phyloP scores from a whole-genome alignment of 2,113 vertebrate genomes.

The Felis chaus region DNA sequence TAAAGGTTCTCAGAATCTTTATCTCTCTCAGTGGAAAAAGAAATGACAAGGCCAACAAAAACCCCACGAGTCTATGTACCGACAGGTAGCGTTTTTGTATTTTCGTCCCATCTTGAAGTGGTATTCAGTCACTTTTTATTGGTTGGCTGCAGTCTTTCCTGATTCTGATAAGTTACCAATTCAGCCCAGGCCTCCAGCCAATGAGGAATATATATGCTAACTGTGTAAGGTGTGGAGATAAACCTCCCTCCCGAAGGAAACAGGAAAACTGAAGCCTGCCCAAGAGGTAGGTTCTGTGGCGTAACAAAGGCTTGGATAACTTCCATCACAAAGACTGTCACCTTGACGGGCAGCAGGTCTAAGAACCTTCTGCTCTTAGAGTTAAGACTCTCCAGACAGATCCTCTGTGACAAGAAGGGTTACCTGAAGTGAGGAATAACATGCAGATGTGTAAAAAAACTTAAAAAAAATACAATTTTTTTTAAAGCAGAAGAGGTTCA shows the following conservation, averaged over 20 bases:
- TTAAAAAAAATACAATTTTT: background rate
- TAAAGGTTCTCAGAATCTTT: slow-evolving; percentile 68
- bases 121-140: slow-evolving; percentile 76
- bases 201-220: background rate
- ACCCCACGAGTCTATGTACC: slow-evolving; percentile 26
- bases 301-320: slow-evolving; percentile 14
- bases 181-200: slow-evolving; percentile 52
- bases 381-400: slow-evolving; percentile 41
- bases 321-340: background rate
- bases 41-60: slow-evolving; percentile 65
- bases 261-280: background rate
- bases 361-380: slow-evolving; percentile 4
- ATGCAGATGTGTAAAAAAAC: background rate
- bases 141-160: slow-evolving; percentile 76
- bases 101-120: background rate
- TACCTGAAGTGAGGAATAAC: slow-evolving; percentile 40
- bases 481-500: slow-evolving; percentile 32
- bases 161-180: slow-evolving; percentile 76
- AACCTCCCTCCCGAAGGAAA: background rate
- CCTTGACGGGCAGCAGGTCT: slow-evolving; percentile 21
- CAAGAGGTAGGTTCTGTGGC: background rate
- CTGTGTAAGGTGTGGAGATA: fast-evolving
- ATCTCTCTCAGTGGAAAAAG: slow-evolving; percentile 73
- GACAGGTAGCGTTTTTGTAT: too few species aligned
- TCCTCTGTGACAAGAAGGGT: background rate